A percentile compares a stretch with the other conserved stretches of the same genome.
Conservation (phyloP, 2,797 vertebrate species). For the Lerista edwardsae region DNA sequence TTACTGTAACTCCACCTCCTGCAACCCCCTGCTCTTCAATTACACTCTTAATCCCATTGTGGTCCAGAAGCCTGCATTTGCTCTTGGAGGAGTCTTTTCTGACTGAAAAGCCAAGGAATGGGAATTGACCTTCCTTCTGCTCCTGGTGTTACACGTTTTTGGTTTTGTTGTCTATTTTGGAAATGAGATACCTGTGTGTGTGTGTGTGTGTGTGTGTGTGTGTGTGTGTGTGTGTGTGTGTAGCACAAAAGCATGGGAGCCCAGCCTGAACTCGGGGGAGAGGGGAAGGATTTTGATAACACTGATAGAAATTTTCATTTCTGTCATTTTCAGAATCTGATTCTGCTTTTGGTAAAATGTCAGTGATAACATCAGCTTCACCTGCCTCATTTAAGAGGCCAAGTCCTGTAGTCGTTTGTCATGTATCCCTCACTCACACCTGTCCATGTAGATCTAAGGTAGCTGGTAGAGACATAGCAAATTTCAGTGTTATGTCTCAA, state of each 20-base stretch:
- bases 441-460: no score
- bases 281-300: not conserved
- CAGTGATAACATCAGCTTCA: no score
- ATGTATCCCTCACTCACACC: no score
- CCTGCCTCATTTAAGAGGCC: no score
- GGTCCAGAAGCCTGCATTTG: not conserved
- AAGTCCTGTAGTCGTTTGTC: no score
- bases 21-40: slow-evolving; percentile 37
- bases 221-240: no score
- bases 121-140: slow-evolving; percentile 5
- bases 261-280: not conserved
- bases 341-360: not conserved
- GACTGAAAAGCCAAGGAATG: not conserved
- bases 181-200: no score
- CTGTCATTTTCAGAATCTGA: no score
- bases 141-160: slow-evolving; percentile 16
- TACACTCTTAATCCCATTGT: slow-evolving; percentile 39
- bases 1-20: slow-evolving; percentile 26
- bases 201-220: no score
- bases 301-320: not conserved
- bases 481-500: no score
- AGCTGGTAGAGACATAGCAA: no score
- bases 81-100: slow-evolving; percentile 2
- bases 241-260: not conserved
- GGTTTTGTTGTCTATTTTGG: not conserved